Percentiles rank a stretch among this genome's conserved stretches.
These are phyloP conservation scores for Cynopterus sphinx DNA, from an alignment of 2,797 vertebrate genomes.

Conservation along the genomic window DNA sequence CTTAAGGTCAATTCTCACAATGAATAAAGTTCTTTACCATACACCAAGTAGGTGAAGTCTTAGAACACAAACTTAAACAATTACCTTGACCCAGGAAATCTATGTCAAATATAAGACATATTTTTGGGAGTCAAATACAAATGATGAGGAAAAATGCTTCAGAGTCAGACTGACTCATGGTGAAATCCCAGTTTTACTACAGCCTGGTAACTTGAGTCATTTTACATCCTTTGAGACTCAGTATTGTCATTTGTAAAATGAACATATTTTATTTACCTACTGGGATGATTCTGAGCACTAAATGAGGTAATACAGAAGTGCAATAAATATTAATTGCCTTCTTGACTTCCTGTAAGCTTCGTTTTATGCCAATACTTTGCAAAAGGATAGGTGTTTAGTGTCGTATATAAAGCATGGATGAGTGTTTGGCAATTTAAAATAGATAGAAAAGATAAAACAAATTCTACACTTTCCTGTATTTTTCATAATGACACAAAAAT, in stretches of 20 bases:
- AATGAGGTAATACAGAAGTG: background rate
- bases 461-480: background rate
- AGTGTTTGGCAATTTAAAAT: background rate
- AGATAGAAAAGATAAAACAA: background rate
- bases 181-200: background rate
- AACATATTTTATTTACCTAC: background rate
- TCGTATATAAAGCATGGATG: background rate
- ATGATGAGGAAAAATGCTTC: background rate
- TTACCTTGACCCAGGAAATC: background rate
- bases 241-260: background rate
- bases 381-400: background rate
- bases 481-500: background rate
- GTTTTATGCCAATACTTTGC: background rate
- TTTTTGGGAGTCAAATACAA: background rate
- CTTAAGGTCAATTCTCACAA: background rate
- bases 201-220: background rate
- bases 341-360: background rate
- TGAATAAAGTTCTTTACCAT: background rate
- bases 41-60: background rate
- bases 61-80: background rate
- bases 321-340: background rate
- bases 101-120: background rate
- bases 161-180: background rate
- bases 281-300: background rate
- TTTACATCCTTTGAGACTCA: background rate